Percentiles rank a stretch among this genome's conserved stretches.
These are phyloP conservation scores for Erebia aethiops DNA, from an alignment of 2,888 invertebrate species.

Conservation along the genomic window DNA sequence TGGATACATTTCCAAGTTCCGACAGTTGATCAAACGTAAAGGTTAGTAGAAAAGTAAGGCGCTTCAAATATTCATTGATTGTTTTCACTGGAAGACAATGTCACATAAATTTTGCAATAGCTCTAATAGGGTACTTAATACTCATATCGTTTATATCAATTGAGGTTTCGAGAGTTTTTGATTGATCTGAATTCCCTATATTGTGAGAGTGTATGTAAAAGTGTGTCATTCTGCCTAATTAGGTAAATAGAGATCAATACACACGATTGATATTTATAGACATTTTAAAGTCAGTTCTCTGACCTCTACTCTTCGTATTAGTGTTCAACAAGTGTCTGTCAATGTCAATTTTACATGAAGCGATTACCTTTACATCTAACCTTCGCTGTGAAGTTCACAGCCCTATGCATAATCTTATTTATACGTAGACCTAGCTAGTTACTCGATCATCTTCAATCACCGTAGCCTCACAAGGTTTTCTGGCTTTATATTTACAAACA, in stretches of 20 bases:
- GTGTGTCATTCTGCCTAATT: not conserved
- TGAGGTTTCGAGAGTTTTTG: slow-evolving; percentile 10
- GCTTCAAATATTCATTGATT: slow-evolving; percentile 35
- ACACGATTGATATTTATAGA: not conserved
- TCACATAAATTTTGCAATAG: slow-evolving; percentile 29
- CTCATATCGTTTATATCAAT: slow-evolving; percentile 17
- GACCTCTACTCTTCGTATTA: not conserved
- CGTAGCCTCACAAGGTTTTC: not conserved
- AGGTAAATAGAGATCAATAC: not conserved
- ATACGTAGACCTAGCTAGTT: not conserved
- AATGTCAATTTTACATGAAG: not conserved
- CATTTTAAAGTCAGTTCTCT: not conserved
- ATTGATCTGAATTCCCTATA: slow-evolving; percentile 1
- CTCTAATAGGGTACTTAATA: slow-evolving; percentile 20
- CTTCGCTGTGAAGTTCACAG: not conserved
- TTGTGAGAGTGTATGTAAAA: not conserved
- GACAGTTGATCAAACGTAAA: slow-evolving; percentile 15
- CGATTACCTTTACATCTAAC: not conserved
- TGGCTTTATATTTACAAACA: not conserved
- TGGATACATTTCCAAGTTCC: not conserved
- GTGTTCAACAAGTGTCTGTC: not conserved
- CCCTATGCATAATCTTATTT: not conserved
- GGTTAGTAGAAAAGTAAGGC: slow-evolving; percentile 37
- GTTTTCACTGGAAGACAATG: slow-evolving; percentile 30
- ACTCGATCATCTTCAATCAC: not conserved